Evolutionary conservation across 2,888 invertebrate genomes (phyloP).

Genomic region (Adelphocoris suturalis): DNA sequence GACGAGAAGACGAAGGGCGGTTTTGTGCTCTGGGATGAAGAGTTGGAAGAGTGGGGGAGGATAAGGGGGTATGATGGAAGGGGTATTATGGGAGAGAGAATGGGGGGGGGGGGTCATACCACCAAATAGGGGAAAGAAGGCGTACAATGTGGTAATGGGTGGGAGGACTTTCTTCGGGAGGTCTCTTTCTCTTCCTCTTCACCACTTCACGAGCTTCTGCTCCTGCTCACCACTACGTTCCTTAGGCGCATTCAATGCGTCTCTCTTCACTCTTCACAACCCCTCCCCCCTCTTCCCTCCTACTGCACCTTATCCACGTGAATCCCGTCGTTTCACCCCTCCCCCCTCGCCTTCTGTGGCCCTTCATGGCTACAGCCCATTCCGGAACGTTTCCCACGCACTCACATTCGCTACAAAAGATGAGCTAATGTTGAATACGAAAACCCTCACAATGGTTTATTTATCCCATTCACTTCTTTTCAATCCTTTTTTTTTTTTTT

Average conservation of each 20-base stretch:
- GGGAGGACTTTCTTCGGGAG: slow-evolving; percentile 48
- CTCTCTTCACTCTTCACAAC: background rate
- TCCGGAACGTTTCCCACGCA: slow-evolving; percentile 24
- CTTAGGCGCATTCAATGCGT: slow-evolving; percentile 12
- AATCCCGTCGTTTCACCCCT: slow-evolving; percentile 12
- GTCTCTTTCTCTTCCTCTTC: slow-evolving; percentile 38
- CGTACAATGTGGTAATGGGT: slow-evolving; percentile 48
- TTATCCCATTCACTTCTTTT: slow-evolving; percentile 45
- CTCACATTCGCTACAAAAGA: slow-evolving; percentile 29
- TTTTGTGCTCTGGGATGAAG: slow-evolving; percentile 11
- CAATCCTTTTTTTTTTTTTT: background rate
- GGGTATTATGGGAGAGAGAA: background rate
- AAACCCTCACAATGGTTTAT: slow-evolving; percentile 36
- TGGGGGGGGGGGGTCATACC: background rate
- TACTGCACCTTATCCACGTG: background rate
- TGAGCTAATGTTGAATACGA: slow-evolving; percentile 53
- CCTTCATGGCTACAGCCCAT: background rate
- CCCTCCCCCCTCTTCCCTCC: background rate
- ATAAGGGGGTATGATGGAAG: background rate
- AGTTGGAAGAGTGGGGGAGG: background rate
- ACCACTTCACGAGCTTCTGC: slow-evolving; percentile 23
- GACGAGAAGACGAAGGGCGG: slow-evolving; percentile 23
- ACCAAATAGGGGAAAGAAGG: slow-evolving; percentile 26
- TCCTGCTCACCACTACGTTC: background rate
- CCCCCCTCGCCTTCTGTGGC: no score